These are phyloP conservation scores for Microctenopoma stevenorrisi DNA, from an alignment of 2,797 vertebrate genomes.

Conservation along the genomic window DNA sequence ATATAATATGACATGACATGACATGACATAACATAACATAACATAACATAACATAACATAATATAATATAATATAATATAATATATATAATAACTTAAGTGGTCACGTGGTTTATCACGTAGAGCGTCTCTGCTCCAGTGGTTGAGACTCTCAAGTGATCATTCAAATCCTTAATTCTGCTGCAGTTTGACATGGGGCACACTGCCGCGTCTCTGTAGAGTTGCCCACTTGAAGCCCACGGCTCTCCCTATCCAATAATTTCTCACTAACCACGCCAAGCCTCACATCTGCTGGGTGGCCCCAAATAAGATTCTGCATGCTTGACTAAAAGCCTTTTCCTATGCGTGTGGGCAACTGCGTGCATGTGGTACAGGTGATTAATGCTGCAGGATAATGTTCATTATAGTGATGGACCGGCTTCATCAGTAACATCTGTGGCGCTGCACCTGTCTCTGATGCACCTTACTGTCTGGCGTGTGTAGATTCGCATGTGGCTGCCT, in stretches of 20 bases:
- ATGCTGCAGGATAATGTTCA: slow-evolving; percentile 77
- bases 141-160: slow-evolving; percentile 17
- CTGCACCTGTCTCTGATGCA: slow-evolving; percentile 70
- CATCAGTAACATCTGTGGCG: slow-evolving; percentile 79
- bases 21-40: no score
- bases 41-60: no score
- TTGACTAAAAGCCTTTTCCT: slow-evolving; percentile 12
- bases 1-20: no score
- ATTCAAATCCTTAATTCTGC: slow-evolving; percentile 55
- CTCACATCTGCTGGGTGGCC: slow-evolving; percentile 68
- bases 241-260: slow-evolving; percentile 52
- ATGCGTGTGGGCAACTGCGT: slow-evolving; percentile 22
- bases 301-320: slow-evolving; percentile 39
- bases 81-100: background rate
- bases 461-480: slow-evolving; percentile 52
- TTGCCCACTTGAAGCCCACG: slow-evolving; percentile 34
- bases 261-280: slow-evolving; percentile 56
- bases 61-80: no score
- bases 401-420: slow-evolving; percentile 82
- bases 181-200: slow-evolving; percentile 55
- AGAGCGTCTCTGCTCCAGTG: background rate
- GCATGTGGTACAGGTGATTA: slow-evolving; percentile 70
- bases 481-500: slow-evolving; percentile 31
- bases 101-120: slow-evolving; percentile 16
- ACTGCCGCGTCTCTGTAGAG: slow-evolving; percentile 51